Evolutionary conservation across 2,797 vertebrate species (phyloP).

Genomic region (Anabas testudineus): DNA sequence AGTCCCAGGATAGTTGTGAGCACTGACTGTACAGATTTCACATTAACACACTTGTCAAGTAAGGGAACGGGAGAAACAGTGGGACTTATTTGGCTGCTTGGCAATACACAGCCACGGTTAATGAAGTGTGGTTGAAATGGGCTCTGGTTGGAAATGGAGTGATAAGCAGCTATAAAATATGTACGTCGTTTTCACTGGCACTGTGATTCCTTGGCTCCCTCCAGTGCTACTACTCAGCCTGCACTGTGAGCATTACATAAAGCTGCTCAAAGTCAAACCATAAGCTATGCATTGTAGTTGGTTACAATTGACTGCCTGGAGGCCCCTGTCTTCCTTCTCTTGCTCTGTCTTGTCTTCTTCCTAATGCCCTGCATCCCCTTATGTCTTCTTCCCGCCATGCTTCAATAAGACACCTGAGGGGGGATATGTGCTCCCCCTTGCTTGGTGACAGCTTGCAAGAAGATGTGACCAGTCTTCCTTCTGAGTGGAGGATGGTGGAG

Average conservation of each 20-base stretch:
- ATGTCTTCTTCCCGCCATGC: conserved; percentile 51
- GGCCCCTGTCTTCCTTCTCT: conserved; percentile 50
- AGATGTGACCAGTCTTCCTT: conserved; percentile 57
- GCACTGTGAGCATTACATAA: conserved; percentile 52
- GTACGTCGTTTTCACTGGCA: conserved; percentile 47
- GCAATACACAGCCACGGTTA: conserved; percentile 45
- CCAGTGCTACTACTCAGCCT: conserved; percentile 11
- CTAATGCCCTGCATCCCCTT: conserved; percentile 32
- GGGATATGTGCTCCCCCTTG: conserved; percentile 47
- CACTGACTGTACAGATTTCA: conserved; percentile 57
- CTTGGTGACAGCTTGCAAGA: conserved; percentile 73
- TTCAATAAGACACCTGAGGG: conserved; percentile 65
- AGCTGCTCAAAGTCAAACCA: conserved; percentile 56
- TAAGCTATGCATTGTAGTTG: conserved; percentile 54
- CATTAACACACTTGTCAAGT: conserved; percentile 46
- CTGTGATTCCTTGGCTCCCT: conserved; percentile 44
- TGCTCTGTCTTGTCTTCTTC: conserved; percentile 46
- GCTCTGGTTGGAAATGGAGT: conserved; percentile 50
- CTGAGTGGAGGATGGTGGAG: conserved; percentile 48
- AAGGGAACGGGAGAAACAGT: conserved; percentile 30
- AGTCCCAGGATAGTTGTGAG: conserved; percentile 46
- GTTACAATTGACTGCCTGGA: conserved; percentile 58
- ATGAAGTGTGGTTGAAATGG: conserved; percentile 62
- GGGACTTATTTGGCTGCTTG: conserved; percentile 36
- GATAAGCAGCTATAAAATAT: conserved; percentile 58